Conservation (phyloP, 37 sponge, comb jelly and placozoan species). For the Geodia barretti region DNA sequence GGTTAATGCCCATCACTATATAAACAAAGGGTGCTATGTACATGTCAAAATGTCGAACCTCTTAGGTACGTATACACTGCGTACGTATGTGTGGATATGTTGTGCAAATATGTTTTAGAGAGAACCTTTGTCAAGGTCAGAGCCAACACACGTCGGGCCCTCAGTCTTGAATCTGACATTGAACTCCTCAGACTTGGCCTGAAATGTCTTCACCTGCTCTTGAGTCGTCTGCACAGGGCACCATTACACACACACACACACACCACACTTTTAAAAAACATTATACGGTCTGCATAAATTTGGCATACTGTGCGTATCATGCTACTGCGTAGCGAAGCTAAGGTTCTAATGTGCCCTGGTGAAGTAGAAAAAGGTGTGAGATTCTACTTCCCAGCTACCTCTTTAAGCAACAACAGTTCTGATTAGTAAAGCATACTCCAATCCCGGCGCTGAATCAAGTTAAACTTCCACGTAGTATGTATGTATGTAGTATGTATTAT, state of each 20-base stretch:
- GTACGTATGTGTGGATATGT: neutral
- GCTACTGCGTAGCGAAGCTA: no score
- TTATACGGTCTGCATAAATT: no score
- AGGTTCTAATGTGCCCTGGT: no score
- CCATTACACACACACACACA: slow-evolving; percentile 9
- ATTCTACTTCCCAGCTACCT: neutral
- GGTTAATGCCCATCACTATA: no score
- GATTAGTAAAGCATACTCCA: neutral
- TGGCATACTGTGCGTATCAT: no score
- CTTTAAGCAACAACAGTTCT: neutral
- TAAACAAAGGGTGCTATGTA: neutral
- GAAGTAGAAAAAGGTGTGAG: no score
- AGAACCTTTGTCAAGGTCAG: slow-evolving; percentile 89
- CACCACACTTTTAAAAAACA: no score
- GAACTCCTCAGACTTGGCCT: slow-evolving; percentile 59
- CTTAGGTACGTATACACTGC: neutral
- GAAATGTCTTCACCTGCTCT: slow-evolving; percentile 85
- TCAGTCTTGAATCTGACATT: slow-evolving; percentile 77
- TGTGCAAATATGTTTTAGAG: neutral
- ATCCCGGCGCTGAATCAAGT: neutral
- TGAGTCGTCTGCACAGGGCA: slow-evolving; percentile 71
- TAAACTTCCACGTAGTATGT: neutral
- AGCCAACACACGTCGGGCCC: slow-evolving; percentile 92
- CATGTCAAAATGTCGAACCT: neutral
- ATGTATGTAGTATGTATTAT: slow-evolving; percentile 1